Evolutionary conservation across 2,888 invertebrate genomes (phyloP).

Genomic region (Synanthedon vespiformis): DNA sequence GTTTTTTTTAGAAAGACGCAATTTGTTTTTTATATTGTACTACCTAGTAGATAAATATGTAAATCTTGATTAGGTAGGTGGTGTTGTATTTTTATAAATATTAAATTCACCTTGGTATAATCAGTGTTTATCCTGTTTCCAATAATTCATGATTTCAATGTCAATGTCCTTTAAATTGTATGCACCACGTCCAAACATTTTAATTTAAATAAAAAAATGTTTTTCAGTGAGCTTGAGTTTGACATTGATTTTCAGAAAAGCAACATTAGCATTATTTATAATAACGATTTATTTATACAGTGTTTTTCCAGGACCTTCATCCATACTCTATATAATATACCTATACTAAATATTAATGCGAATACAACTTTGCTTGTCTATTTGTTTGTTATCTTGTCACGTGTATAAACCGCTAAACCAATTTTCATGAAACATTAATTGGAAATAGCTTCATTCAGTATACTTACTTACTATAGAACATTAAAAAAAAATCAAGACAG

Average conservation of each 20-base stretch:
- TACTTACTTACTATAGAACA: too few relatives aligned
- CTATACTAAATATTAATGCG: not conserved
- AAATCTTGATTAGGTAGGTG: too few relatives aligned
- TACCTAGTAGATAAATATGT: too few relatives aligned
- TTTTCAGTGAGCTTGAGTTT: slow-evolving; percentile 1
- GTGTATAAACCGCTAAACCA: not conserved
- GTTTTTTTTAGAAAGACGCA: too few relatives aligned
- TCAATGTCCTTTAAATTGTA: slow-evolving; percentile 11
- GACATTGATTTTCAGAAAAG: slow-evolving; percentile 5
- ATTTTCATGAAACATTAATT: not conserved
- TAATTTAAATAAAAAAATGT: not conserved
- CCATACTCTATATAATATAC: not conserved
- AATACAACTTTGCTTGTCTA: not conserved
- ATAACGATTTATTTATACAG: too few relatives aligned
- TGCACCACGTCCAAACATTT: not conserved
- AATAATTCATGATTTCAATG: slow-evolving; percentile 31
- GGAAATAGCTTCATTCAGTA: too few relatives aligned
- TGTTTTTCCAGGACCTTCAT: too few relatives aligned
- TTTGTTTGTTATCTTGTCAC: not conserved
- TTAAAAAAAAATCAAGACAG: too few relatives aligned
- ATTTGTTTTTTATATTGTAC: too few relatives aligned
- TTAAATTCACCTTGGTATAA: too few relatives aligned
- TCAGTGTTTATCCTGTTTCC: slow-evolving; percentile 4
- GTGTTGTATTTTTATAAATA: too few relatives aligned
- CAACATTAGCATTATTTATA: not conserved